Base-by-base conservation (phyloP, 1,140 invertebrate species). In the Stegodyphus dumicola region DNA sequence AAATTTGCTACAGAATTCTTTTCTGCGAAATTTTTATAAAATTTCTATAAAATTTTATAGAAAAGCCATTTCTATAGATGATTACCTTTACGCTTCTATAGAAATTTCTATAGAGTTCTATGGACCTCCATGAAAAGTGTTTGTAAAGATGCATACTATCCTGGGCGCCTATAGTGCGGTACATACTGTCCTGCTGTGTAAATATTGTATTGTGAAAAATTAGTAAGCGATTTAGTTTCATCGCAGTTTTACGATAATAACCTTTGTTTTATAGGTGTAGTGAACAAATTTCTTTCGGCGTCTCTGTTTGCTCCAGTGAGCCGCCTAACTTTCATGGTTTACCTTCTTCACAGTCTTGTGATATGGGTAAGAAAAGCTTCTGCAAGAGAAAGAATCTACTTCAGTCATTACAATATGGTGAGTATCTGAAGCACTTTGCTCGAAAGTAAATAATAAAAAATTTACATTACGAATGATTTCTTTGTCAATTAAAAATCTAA, bases 301-400 rank as follows among this genome's bases (percentile, higher is more conserved):
- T 86, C 77, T 5, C 77, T 86, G 0, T 88, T 90, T 54, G 81
- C 88, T 1, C 90, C 89, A 15, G 51, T 90, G 6, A 87, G 88
- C 7, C 86, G 89, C 4, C 86, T 90, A n/a, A 88, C 90, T 0
- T 90, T 89, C 81, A 86, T 87, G 11, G 87, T 87, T 48, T 90
- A 90, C 80, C 79, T 90, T 0, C 70, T 90, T 9, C 90, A 90
- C 73, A 87, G 89, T 6, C 84, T 90, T 60, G 84, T 89, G 52
- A 89, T 90, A 6, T 86, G 77, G 73, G 70, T 74, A n/a, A 69
- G 66, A 6, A 53, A 65, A 17, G 85, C 48, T 15, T 64, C 77
- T 13, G 49, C 54, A 13, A 33, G 78, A 64, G 86, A 87, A n/a
- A 17, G 81, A n/a, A 54, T 88, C 10, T 66, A 71, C 74, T 77